phyloP scores from a whole-genome alignment of 2,888 invertebrate species.

The Isoperla grammatica region DNA sequence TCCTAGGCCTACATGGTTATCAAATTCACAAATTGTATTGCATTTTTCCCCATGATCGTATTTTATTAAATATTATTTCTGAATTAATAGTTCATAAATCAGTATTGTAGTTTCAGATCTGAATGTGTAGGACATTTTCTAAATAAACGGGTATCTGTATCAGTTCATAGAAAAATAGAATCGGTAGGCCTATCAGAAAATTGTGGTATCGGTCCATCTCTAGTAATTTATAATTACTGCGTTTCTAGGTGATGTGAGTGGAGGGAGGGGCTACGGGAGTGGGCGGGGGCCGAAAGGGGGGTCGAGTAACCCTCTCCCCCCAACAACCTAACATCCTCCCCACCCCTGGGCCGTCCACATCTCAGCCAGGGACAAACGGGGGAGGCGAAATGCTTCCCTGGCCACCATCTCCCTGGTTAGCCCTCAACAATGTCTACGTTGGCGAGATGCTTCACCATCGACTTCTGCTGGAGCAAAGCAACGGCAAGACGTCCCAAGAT shows the following conservation, averaged over 20 bases:
- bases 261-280: constrained; percentile 44
- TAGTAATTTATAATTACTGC: too few relatives aligned
- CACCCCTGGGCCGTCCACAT: constrained; percentile 12
- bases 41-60: too few relatives aligned
- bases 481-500: constrained; percentile 15
- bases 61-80: too few relatives aligned
- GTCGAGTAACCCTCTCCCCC: constrained; percentile 8
- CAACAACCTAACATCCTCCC: constrained; percentile 1
- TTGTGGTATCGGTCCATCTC: too few relatives aligned
- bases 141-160: too few relatives aligned
- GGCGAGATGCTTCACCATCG: constrained; percentile 35
- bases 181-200: too few relatives aligned
- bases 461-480: constrained; percentile 32
- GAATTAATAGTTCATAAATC: too few relatives aligned
- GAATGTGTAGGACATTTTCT: too few relatives aligned
- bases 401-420: constrained; percentile 34
- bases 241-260: constrained; percentile 49
- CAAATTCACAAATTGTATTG: too few relatives aligned
- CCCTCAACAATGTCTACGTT: constrained; percentile 33
- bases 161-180: too few relatives aligned
- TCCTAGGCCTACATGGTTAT: too few relatives aligned
- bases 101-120: too few relatives aligned
- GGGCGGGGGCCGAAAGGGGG: constrained; percentile 32
- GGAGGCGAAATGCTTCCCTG: constrained; percentile 26
- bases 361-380: constrained; percentile 21